These are phyloP conservation scores for Saccopteryx bilineata DNA, from an alignment of 2,113 vertebrate genomes.

Conservation along the genomic window DNA sequence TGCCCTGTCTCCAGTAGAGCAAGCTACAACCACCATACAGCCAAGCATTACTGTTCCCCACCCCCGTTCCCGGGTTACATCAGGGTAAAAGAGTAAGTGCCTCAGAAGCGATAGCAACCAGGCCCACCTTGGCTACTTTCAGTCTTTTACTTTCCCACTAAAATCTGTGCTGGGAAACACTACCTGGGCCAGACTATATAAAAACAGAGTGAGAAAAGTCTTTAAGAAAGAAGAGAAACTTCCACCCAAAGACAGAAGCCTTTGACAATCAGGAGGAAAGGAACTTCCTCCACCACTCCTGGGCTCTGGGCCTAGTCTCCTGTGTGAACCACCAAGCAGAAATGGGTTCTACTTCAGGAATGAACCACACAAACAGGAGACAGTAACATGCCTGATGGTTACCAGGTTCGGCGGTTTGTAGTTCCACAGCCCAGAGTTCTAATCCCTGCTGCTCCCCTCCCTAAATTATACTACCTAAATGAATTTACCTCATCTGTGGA, in stretches of 20 bases:
- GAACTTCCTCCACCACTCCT: neutral
- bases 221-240: neutral
- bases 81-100: neutral
- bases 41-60: neutral
- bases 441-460: neutral
- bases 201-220: neutral
- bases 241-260: neutral
- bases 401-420: neutral
- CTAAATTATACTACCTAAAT: neutral
- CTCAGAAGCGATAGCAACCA: neutral
- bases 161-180: neutral
- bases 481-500: neutral
- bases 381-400: neutral
- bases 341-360: slow-evolving; percentile 38
- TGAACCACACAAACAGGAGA: neutral
- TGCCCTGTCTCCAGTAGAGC: neutral
- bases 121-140: neutral
- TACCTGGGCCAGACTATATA: neutral
- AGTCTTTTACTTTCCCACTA: neutral
- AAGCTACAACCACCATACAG: neutral
- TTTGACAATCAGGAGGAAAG: neutral
- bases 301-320: neutral
- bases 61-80: neutral
- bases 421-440: neutral
- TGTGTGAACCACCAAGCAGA: neutral